phyloP scores from a whole-genome alignment of 2,113 vertebrate genomes.

The Monopterus albus region DNA sequence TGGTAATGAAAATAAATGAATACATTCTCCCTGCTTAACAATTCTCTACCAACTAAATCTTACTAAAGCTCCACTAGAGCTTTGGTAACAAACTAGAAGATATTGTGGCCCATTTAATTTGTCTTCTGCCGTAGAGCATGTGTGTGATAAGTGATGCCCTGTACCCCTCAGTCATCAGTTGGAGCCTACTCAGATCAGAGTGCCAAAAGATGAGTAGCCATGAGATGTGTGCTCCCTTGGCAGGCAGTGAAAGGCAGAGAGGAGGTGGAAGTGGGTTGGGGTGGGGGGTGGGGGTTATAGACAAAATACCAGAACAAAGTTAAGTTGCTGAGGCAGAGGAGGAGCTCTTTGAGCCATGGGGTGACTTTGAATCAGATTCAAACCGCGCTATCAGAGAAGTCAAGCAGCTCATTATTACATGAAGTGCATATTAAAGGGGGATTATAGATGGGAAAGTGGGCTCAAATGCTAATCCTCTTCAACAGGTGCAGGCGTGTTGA shows the following conservation, averaged over 20 bases:
- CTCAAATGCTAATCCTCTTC: constrained; percentile 64
- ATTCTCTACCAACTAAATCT: neutral
- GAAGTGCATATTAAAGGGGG: constrained; percentile 69
- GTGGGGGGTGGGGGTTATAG: constrained; percentile 2
- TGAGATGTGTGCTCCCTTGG: constrained; percentile 28
- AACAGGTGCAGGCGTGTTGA: constrained; percentile 69
- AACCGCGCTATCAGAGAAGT: constrained; percentile 63
- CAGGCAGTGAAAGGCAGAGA: constrained; percentile 27
- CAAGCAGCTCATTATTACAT: constrained; percentile 66
- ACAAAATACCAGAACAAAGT: constrained; percentile 41
- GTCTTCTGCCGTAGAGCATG: constrained; percentile 10
- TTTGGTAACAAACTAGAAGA: neutral
- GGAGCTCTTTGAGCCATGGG: constrained; percentile 10
- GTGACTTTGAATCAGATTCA: constrained; percentile 64
- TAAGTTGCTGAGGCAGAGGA: constrained; percentile 35
- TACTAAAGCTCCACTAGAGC: neutral
- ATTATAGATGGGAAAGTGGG: constrained; percentile 57
- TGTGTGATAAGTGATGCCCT: constrained; percentile 19
- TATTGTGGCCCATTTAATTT: constrained; percentile 1
- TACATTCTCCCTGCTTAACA: neutral
- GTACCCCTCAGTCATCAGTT: constrained; percentile 24
- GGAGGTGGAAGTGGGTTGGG: constrained; percentile 15
- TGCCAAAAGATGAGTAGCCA: constrained; percentile 24
- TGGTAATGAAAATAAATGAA: too few species aligned
- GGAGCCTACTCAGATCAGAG: constrained; percentile 43